Base-by-base conservation (phyloP, 2,113 vertebrate species). In the Suncus etruscus region DNA sequence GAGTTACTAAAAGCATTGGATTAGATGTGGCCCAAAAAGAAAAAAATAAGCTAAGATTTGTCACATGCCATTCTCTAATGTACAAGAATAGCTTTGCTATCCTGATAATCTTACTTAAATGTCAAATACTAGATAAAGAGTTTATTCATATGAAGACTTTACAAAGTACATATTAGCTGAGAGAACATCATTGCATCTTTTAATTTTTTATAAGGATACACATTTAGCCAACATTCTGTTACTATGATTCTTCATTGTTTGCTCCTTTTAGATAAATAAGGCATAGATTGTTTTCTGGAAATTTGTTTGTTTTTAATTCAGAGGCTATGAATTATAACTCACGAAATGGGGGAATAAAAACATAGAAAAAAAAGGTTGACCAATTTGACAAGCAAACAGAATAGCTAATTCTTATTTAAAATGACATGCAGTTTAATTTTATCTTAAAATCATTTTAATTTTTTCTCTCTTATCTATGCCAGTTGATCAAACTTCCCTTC, bases 371-470 rank as follows among this genome's bases (percentile, higher is more conserved):
- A 69, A 87, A 27, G 29, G 12, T 69, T 86, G 32, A 24, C 9
- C 15, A 83, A 51, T n/a, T 85, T 93, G 65, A 74, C 85, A 88
- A 83, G 15, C 20, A 81, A 65, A 87, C 77, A 80, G 25, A 48
- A 89, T 65, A 24, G 66, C 51, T 27, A 15, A 20, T 61, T 61
- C 58, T 61, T 61, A 61, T 20, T 61, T 61, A 61, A 61, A 61
- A 61, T 61, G 58, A 61, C 58, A 61, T 61, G 58, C 16, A 61
- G 16, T 61, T 22, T 61, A 61, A 61, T 61, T 61, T 61, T 20
- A 61, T 61, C 58, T 22, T n/a, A 15, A 27, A 14, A 72, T 27
- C 18, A 39, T 74, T 73, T 88, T 86, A 70, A 63, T 47, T 29
- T 86, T 73, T 45, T 86, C 31, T 8, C 63, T 77, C 22, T 86